Base-by-base conservation (phyloP, 2,888 invertebrate genomes). In the Keiferia lycopersicella region DNA sequence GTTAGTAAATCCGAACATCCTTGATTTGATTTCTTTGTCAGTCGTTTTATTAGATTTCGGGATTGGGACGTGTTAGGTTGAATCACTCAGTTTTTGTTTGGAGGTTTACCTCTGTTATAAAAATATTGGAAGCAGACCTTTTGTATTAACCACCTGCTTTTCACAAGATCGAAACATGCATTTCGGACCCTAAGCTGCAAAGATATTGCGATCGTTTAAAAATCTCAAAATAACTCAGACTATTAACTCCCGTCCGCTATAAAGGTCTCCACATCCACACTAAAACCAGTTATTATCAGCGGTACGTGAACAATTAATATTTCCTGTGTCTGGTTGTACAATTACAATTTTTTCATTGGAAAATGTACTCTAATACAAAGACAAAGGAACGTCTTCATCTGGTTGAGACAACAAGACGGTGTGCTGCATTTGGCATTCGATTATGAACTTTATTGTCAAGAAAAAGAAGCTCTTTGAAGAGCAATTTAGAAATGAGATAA, bases 281-380 rank as follows among this genome's bases (percentile, higher is more conserved):
- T 16, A 57, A 56, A 66, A 66, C 65, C 58, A 63, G 65, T 66
- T 66, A 56, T 34, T 63, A 26, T 34, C 12, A 61, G 57, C 63
- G 22, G 63, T 39, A 61, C 63, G 53, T 30, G 53, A 41, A 63
- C 63, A 66, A 66, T 66, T 66, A 66, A 61, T 30, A 51, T 53
- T 66, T 66, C 63, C 63, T 66, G 56, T 26, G 56, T 34, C 60
- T 60, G 53, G 4, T 34, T 26, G 56, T 56, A 56, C 34, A 30
- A 26, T 56, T 14, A 18, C 6, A 18, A 26, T 26, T 34, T 16
- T 26, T 3, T 14, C 22, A 26, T 2, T 26, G n/a, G 34, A 34
- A 56, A 8, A 34, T 56, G 34, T 34, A 7, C 56, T 56, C 10
- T 20, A 51, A 16, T 8, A 11, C 51, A 51, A 10, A 18, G 51